Conservation (phyloP, 2,888 invertebrate species). For the Pachydiplax longipennis region DNA sequence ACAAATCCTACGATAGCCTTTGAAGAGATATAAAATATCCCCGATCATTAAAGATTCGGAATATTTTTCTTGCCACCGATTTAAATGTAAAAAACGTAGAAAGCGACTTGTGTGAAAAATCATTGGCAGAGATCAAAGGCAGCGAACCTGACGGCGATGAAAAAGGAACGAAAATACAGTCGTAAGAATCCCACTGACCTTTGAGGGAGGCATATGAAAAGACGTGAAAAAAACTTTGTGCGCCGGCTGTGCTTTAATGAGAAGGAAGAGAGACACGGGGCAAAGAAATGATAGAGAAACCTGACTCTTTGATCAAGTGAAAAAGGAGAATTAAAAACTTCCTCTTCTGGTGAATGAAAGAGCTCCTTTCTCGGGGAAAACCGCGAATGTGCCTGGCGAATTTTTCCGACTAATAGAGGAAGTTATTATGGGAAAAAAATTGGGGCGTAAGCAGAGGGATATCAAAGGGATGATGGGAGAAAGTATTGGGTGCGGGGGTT, state of each 20-base stretch:
- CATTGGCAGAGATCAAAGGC: neutral
- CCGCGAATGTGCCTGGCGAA: neutral
- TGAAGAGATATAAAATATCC: no score
- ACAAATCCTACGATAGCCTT: no score
- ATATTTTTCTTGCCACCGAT: no score
- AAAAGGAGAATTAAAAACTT: no score
- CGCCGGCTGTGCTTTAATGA: neutral
- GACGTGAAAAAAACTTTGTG: neutral
- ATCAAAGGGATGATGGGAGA: neutral
- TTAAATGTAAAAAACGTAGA: no score
- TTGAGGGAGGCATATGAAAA: neutral
- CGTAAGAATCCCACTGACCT: neutral
- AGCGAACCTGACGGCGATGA: neutral
- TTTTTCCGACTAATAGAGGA: neutral
- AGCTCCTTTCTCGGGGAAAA: neutral
- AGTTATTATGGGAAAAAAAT: neutral
- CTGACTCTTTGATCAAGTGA: neutral
- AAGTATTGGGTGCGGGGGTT: neutral
- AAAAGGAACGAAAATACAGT: neutral
- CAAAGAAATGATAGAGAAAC: neutral
- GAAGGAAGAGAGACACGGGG: neutral
- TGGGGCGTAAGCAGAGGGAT: no score
- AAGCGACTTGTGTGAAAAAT: neutral
- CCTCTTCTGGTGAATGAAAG: neutral
- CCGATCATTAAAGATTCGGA: no score